Percentiles rank a stretch among this genome's conserved stretches.
phyloP scores from a whole-genome alignment of 1,140 invertebrate genomes.

The Drosophila punjabiensis region DNA sequence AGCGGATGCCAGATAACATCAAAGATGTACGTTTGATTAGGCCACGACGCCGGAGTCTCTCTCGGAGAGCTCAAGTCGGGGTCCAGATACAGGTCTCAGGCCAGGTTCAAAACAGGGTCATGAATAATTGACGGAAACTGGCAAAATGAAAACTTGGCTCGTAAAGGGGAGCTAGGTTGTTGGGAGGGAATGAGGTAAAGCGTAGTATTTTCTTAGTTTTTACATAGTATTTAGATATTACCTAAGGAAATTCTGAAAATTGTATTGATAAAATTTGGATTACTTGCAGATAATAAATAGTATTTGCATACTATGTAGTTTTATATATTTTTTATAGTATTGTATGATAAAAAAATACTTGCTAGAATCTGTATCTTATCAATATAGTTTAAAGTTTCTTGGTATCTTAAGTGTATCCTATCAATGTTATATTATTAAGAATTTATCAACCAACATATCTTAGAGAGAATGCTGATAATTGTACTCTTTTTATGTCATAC shows the following conservation, averaged over 20 bases:
- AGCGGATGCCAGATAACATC: constrained; percentile 31
- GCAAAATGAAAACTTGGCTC: neutral
- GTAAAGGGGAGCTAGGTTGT: neutral
- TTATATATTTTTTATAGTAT: neutral
- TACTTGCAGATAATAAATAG: too few relatives aligned
- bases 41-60: too few relatives aligned
- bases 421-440: neutral
- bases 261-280: neutral
- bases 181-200: neutral
- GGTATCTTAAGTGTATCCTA: neutral
- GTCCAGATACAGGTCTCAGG: neutral
- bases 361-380: neutral
- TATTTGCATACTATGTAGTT: too few relatives aligned
- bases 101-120: constrained; percentile 1
- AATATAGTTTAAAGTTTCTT: neutral
- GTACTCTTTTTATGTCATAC: neutral
- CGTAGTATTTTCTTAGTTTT: neutral
- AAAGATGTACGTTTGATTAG: constrained; percentile 41
- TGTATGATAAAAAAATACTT: too few relatives aligned
- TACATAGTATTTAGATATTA: neutral
- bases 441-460: neutral
- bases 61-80: neutral
- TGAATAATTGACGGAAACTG: constrained; percentile 17
- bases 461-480: neutral
- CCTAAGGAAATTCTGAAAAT: neutral